These are phyloP conservation scores for Chromobotia macracanthus DNA, from an alignment of 2,797 vertebrate species.

Conservation along the genomic window DNA sequence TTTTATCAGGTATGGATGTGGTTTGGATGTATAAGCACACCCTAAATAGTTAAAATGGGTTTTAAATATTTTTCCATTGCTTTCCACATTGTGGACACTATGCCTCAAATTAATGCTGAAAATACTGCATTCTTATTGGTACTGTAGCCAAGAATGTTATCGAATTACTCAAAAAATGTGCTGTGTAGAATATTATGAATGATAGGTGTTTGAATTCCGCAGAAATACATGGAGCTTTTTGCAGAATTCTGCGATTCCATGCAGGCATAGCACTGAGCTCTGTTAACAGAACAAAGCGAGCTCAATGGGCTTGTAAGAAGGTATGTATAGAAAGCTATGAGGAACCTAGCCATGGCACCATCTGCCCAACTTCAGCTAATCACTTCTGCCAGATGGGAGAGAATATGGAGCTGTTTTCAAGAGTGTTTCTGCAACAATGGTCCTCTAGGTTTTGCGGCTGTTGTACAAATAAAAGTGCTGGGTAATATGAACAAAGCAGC, in stretches of 20 bases:
- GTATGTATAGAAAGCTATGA: constrained; percentile 66
- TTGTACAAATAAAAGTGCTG: constrained; percentile 44
- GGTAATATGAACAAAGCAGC: constrained; percentile 12
- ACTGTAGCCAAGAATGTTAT: background rate
- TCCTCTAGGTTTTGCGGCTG: constrained; percentile 55
- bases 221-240: background rate
- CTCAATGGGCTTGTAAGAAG: constrained; percentile 56
- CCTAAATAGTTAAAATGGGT: no score
- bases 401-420: constrained; percentile 40
- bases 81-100: no score
- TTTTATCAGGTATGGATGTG: no score
- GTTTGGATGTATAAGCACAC: no score
- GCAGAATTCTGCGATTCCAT: background rate
- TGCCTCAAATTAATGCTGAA: background rate
- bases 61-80: no score
- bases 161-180: background rate
- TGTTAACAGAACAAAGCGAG: constrained; percentile 51
- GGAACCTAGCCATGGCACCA: constrained; percentile 65
- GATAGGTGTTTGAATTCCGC: no score
- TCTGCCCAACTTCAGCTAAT: constrained; percentile 75
- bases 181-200: background rate
- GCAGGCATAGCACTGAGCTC: constrained; percentile 24
- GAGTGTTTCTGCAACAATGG: constrained; percentile 66
- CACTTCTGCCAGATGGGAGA: constrained; percentile 73
- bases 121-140: background rate